These are phyloP conservation scores for Menidia beryllina DNA, from an alignment of 2,113 vertebrate species.

Conservation along the genomic window DNA sequence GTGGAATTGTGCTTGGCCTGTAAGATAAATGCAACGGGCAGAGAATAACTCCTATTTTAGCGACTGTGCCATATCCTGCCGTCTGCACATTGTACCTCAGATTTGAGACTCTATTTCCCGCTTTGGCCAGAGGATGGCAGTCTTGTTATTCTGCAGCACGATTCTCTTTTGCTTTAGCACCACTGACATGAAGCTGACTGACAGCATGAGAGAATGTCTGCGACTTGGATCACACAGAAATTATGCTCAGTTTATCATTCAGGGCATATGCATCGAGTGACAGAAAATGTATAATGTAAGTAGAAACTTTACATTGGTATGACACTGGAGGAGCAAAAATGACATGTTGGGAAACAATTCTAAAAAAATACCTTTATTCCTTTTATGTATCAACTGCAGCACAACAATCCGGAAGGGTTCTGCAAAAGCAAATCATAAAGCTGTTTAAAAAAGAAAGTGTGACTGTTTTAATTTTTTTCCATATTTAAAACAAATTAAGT, in stretches of 20 bases:
- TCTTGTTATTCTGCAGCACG: constrained; percentile 50
- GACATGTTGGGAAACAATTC: too few relatives aligned
- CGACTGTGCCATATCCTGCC: constrained; percentile 50
- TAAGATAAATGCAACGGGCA: constrained; percentile 76
- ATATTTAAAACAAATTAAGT: too few relatives aligned
- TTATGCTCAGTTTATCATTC: constrained; percentile 2
- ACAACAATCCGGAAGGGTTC: too few relatives aligned
- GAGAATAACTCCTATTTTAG: constrained; percentile 73
- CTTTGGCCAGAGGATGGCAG: constrained; percentile 66
- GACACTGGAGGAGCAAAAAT: neutral
- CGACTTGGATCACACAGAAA: constrained; percentile 11
- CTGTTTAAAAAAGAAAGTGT: too few relatives aligned
- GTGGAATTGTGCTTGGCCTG: constrained; percentile 74
- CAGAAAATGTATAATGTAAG: neutral
- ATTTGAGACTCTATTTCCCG: neutral
- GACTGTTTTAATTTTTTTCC: too few relatives aligned
- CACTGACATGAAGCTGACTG: neutral
- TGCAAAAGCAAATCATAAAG: too few relatives aligned
- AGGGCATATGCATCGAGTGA: neutral
- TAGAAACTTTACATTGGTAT: neutral
- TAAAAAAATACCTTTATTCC: too few relatives aligned
- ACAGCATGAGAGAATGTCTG: constrained; percentile 14
- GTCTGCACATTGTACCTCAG: constrained; percentile 24
- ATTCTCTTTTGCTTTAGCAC: constrained; percentile 8
- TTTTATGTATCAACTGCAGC: too few relatives aligned